Evolutionary conservation across 2,797 vertebrate genomes (phyloP).

Genomic region (Pseudochromis fuscus): DNA sequence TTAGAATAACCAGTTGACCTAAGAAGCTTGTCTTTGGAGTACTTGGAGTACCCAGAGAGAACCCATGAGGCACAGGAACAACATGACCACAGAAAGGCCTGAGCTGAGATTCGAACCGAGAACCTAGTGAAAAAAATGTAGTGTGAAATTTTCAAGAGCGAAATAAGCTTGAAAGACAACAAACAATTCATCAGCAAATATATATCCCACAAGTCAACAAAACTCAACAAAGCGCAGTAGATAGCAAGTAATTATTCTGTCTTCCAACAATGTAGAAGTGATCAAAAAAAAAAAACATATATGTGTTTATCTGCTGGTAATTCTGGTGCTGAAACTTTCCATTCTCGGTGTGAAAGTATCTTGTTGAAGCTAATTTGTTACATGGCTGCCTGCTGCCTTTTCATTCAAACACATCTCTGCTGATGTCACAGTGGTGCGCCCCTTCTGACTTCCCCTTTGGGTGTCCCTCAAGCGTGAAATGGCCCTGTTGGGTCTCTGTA

Average conservation of each 20-base stretch:
- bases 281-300: neutral
- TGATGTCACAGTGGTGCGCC: conserved; percentile 66
- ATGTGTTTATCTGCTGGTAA: conserved; percentile 7
- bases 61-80: no score
- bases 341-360: conserved; percentile 57
- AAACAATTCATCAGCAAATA: conserved; percentile 31
- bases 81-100: no score
- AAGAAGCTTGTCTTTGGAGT: no score
- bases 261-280: neutral
- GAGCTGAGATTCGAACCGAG: no score
- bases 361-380: conserved; percentile 78
- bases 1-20: no score
- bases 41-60: no score
- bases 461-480: conserved; percentile 75
- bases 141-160: conserved; percentile 5
- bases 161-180: conserved; percentile 33
- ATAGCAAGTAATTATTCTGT: no score
- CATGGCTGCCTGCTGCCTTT: conserved; percentile 62
- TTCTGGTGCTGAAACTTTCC: conserved; percentile 8
- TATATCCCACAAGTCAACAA: conserved; percentile 20
- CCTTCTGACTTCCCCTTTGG: conserved; percentile 77
- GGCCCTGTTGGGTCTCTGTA: conserved; percentile 66
- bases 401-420: conserved; percentile 65
- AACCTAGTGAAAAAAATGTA: conserved; percentile 20
- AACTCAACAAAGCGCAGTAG: neutral